Evolutionary conservation across 1,140 invertebrate genomes (phyloP), one percentile per base, ranked within the genome.

Genomic region (Drosophila miranda): DNA sequence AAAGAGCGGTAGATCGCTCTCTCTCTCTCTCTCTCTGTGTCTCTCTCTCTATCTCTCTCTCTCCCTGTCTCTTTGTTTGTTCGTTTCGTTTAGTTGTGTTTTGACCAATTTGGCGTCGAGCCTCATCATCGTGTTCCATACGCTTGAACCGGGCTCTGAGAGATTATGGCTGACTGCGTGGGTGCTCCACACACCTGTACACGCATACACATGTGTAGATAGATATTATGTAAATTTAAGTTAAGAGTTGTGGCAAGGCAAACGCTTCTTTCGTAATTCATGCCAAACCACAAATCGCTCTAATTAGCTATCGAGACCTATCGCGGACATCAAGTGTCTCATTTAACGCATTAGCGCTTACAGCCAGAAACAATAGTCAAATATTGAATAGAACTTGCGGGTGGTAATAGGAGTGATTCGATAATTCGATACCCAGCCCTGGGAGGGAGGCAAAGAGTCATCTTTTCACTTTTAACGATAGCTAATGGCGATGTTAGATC

Each of bases 101-200:
- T 86, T 86, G 81, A 86, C 81, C 81, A 86, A 86, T 78, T 86
- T 78, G 60, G 77, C 81, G 82, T 81, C 81, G 72, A 84, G 80
- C 81, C 56, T 84, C 81, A 86, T 84, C 59, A 80, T 77, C 57
- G 51, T 14, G 19, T 19, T 19, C 19, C 19, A 19, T 19, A 19
- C 19, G 19, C 61, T 61, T 73, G 61, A 78, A 51, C 54, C 74
- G 41, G 48, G 56, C 41, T 52, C 52, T 45, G 26, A 58, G 53
- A 28, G 43, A 56, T 34, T 69, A 11, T 43, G 41, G 46, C 49
- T 69, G 60, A 51, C 44, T 57, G 81, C 52, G 81, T 81, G 62
- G 81, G 82, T 38, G 69, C 42, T 41, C 34, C 44, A 53, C 11
- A 19, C 30, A 48, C 23, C 23, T 23, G 23, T n/a, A 8, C 6